These are phyloP conservation scores for Prolemur simus DNA, from an alignment of 2,113 vertebrate species.

Conservation along the genomic window DNA sequence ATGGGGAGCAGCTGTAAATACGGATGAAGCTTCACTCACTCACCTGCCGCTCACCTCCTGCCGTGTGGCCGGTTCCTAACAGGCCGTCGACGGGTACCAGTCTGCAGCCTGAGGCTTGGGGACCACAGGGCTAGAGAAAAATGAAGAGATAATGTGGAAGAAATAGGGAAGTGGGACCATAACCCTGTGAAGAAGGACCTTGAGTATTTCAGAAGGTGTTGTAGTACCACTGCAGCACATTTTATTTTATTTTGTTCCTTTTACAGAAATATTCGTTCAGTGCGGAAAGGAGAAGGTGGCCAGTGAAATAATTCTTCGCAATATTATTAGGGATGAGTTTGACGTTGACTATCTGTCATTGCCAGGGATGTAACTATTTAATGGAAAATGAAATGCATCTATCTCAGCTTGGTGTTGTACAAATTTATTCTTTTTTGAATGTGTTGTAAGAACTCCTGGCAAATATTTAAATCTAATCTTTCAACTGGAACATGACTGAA, in stretches of 20 bases:
- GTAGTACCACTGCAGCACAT: neutral
- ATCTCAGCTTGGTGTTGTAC: neutral
- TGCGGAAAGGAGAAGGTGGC: neutral
- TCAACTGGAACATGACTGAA: neutral
- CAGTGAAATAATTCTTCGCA: neutral
- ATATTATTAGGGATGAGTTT: neutral
- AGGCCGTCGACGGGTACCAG: no score
- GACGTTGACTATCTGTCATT: neutral
- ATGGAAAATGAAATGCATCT: neutral
- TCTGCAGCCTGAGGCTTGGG: no score
- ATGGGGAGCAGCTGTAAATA: no score
- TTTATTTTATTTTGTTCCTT: constrained; percentile 4
- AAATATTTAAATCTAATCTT: constrained; percentile 21
- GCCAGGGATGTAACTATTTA: neutral
- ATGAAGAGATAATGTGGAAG: neutral
- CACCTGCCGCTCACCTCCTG: no score
- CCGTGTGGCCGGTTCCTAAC: no score
- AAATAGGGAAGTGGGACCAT: neutral
- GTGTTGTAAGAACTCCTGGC: neutral
- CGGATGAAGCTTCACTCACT: no score
- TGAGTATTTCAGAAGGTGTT: neutral
- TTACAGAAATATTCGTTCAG: neutral
- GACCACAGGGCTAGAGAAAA: neutral
- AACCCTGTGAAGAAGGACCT: neutral
- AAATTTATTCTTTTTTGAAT: constrained; percentile 2